Evolutionary conservation across 2,113 vertebrate species (phyloP).

Genomic region (Mastomys natalensis): DNA sequence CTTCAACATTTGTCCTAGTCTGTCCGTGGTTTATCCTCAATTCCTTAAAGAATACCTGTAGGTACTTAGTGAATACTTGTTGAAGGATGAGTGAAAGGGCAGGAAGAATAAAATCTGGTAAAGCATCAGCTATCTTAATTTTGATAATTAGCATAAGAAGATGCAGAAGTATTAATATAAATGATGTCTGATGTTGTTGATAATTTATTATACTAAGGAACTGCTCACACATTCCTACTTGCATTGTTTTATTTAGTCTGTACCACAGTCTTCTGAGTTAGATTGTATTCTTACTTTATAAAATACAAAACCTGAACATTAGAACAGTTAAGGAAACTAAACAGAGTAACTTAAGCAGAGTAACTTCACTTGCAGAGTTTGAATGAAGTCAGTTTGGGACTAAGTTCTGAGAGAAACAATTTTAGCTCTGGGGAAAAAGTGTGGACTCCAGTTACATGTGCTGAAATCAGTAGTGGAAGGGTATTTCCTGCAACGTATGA

Average conservation of each 20-base stretch:
- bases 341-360: conserved; percentile 13
- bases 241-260: not conserved
- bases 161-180: not conserved
- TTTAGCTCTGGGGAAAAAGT: not conserved
- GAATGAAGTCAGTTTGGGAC: not conserved
- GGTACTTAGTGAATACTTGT: not conserved
- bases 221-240: not conserved
- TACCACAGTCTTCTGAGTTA: not conserved
- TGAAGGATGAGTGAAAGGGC: not conserved
- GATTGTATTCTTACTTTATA: not conserved
- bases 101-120: not conserved
- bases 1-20: not conserved
- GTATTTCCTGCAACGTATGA: not conserved
- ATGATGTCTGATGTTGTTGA: not conserved
- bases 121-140: not conserved
- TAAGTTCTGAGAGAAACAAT: not conserved
- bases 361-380: not conserved
- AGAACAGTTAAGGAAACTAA: not conserved
- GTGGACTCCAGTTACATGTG: not conserved
- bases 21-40: not conserved
- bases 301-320: not conserved
- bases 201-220: not conserved
- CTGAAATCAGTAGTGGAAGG: not conserved
- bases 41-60: not conserved
- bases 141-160: not conserved